phyloP scores from a whole-genome alignment of 2,113 vertebrate species.

The Melanotaenia duboulayi region DNA sequence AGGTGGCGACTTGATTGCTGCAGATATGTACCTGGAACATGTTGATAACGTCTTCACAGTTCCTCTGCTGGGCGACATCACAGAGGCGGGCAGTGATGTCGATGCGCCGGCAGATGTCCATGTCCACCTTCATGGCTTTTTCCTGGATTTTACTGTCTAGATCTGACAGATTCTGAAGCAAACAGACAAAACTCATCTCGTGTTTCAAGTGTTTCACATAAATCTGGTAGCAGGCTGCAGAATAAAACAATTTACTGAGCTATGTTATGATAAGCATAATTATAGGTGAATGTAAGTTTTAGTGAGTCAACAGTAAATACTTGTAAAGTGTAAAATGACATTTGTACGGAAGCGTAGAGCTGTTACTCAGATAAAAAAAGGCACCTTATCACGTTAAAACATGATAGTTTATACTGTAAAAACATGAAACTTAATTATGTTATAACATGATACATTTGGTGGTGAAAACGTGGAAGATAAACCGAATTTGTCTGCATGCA shows the following conservation, averaged over 20 bases:
- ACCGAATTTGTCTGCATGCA: too few species aligned
- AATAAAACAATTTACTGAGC: not conserved
- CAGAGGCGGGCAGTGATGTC: constrained; percentile 96
- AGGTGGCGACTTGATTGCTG: fast-evolving
- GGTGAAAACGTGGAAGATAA: too few species aligned
- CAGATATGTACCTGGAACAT: constrained; percentile 90
- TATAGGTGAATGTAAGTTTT: too few species aligned
- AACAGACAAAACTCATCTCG: not conserved
- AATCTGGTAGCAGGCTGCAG: not conserved
- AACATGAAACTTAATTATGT: too few species aligned
- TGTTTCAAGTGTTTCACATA: not conserved
- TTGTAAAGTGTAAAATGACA: too few species aligned
- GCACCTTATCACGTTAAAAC: too few species aligned
- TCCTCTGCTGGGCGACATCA: constrained; percentile 94
- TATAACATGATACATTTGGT: too few species aligned
- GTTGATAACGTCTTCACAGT: constrained; percentile 92
- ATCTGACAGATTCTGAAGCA: constrained; percentile 87
- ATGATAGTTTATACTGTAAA: too few species aligned
- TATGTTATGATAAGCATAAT: too few species aligned
- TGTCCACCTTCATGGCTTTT: constrained; percentile 97
- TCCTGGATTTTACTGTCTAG: constrained; percentile 96
- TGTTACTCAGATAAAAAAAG: too few species aligned
- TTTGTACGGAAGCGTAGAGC: too few species aligned
- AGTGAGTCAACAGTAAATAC: too few species aligned
- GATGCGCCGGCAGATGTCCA: constrained; percentile 96